Evolutionary conservation across 1,140 invertebrate species (phyloP), one percentile per base, ranked within the genome.

Genomic region (Leptopilina clavipes): DNA sequence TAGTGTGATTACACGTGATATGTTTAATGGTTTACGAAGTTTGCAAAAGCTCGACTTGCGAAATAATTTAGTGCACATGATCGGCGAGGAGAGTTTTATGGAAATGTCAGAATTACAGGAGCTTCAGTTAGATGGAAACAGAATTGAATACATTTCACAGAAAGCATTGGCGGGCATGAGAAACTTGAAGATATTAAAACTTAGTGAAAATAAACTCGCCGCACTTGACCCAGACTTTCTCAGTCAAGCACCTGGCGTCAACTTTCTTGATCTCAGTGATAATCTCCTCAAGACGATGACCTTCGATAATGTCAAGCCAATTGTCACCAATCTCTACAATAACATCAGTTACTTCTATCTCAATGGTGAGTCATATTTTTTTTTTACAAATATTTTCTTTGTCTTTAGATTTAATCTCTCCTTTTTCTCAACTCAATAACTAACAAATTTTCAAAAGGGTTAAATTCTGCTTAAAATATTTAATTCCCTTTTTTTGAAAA

Each of bases 201-300:
- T 97, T 22, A 93, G 93, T 81, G 93, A 94, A 77, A 96, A 97
- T 90, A 92, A 93, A 81, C 90, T 97, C 11, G 92, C 92, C 17
- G 90, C 89, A 7, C 89, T 96, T 72, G 92, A 93, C 73, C 90
- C 92, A 11, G 93, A 93, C 25, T 90, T 95, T 73, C 93, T 96
- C 71, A 90, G 91, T 59, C 93, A 93, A 11, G 92, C 94, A 0
- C 91, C 92, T 3, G 92, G 92, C 1, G 88, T 96, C 1, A 91
- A 92, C 75, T 93, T 93, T 74, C 90, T 97, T 75, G 94, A 96
- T 87, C 88, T 96, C 45, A 91, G 94, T 80, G 92, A 93, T 8
- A 96, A 97, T 85, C 87, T 91, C 73, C 91, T 96, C 76, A 92
- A 93, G 81, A 94, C 94, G n/a, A 91, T 96, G 83, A 94, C 94